Evolutionary conservation across 2,113 vertebrate genomes (phyloP).

Genomic region (Planiliza haematocheilus): DNA sequence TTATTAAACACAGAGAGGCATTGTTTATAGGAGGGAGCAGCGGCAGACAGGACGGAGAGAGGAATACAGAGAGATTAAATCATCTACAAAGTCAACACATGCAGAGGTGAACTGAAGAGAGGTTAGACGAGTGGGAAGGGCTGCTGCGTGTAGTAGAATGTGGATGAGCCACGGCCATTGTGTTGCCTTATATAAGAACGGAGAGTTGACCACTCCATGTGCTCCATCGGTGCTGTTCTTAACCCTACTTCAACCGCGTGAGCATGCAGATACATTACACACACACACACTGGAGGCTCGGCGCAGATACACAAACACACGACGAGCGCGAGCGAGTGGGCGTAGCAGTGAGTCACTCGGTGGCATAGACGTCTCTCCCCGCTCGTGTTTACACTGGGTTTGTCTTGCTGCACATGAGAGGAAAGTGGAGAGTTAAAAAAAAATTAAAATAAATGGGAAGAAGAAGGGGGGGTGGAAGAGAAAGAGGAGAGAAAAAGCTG

Average conservation of each 20-base stretch:
- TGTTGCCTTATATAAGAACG: conserved; percentile 56
- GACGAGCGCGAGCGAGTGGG: conserved; percentile 47
- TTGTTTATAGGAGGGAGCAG: conserved; percentile 23
- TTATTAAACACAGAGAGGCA: not conserved
- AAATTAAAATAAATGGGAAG: not conserved
- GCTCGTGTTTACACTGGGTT: conserved; percentile 54
- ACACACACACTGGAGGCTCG: conserved; percentile 17
- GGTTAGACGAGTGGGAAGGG: conserved; percentile 37
- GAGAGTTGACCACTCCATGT: conserved; percentile 44
- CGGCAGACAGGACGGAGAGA: conserved; percentile 6
- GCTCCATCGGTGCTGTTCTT: conserved; percentile 48
- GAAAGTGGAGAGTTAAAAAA: conserved; percentile 10
- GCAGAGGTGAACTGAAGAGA: conserved; percentile 27
- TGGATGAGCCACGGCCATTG: conserved; percentile 42
- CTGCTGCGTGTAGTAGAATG: conserved; percentile 16
- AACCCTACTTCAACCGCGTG: conserved; percentile 57
- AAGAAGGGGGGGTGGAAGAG: not conserved
- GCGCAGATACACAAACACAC: conserved; percentile 27
- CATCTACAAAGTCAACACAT: conserved; percentile 14
- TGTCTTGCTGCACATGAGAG: conserved; percentile 53
- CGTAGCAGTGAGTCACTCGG: conserved; percentile 61
- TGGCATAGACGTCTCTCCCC: conserved; percentile 53
- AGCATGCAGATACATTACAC: conserved; percentile 27
- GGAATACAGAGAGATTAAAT: conserved; percentile 29
- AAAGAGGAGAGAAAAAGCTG: conserved; percentile 49